phyloP scores from a whole-genome alignment of 2,888 invertebrate genomes.

The Hirudinaria manillensis region DNA sequence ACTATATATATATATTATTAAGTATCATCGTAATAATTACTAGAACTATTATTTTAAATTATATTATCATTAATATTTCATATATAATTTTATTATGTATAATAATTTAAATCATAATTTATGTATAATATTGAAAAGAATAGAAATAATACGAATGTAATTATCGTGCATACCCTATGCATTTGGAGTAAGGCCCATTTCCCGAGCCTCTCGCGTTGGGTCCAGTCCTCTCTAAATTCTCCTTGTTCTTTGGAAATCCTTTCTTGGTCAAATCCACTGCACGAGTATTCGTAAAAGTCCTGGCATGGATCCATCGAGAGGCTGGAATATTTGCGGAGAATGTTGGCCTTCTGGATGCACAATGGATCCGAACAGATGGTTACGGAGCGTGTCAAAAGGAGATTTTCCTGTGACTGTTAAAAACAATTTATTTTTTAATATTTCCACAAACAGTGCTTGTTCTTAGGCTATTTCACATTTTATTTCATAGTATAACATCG shows the following conservation, averaged over 20 bases:
- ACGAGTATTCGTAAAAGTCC: constrained; percentile 48
- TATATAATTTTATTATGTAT: too few relatives aligned
- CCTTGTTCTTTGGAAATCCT: not conserved
- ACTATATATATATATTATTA: too few relatives aligned
- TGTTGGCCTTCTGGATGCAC: constrained; percentile 15
- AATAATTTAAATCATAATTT: too few relatives aligned
- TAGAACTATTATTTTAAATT: too few relatives aligned
- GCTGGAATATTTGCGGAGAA: not conserved
- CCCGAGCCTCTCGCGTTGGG: constrained; percentile 16
- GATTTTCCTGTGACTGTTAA: too few relatives aligned
- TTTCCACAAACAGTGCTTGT: too few relatives aligned
- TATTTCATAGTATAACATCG: too few relatives aligned
- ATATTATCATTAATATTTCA: too few relatives aligned
- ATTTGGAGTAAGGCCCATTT: constrained; percentile 24
- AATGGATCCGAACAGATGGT: constrained; percentile 2
- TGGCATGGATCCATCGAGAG: constrained; percentile 44
- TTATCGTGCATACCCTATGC: constrained; percentile 14
- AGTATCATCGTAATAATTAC: too few relatives aligned
- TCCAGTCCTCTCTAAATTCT: constrained; percentile 13
- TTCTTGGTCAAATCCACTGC: constrained; percentile 43
- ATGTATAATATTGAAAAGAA: not conserved
- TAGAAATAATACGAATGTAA: not conserved
- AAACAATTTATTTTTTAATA: too few relatives aligned
- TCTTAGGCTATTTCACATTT: too few relatives aligned
- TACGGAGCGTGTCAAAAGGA: not conserved